These are phyloP conservation scores for Labia minor DNA, from an alignment of 2,888 invertebrate genomes.

Conservation along the genomic window DNA sequence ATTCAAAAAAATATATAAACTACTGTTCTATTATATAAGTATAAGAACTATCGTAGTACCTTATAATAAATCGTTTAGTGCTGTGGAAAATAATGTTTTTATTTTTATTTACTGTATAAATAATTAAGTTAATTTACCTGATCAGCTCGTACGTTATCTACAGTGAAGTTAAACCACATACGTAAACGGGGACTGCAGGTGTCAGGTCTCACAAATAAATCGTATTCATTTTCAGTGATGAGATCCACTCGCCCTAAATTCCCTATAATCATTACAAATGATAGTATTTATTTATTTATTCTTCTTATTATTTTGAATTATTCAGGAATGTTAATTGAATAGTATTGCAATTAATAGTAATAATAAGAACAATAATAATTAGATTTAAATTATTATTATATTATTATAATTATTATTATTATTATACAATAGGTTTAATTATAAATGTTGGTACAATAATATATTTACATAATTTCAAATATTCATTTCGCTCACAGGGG, in stretches of 20 bases:
- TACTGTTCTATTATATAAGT: too few relatives aligned
- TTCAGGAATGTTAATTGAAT: constrained; percentile 7
- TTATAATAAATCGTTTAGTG: too few relatives aligned
- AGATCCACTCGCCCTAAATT: constrained; percentile 93
- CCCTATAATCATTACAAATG: constrained; percentile 37
- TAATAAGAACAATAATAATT: too few relatives aligned
- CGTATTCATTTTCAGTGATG: constrained; percentile 89
- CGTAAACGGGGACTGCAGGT: constrained; percentile 87
- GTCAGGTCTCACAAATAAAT: constrained; percentile 90
- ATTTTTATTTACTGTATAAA: too few relatives aligned
- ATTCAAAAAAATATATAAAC: too few relatives aligned
- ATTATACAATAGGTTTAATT: too few relatives aligned
- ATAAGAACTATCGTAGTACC: too few relatives aligned
- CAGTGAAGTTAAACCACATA: constrained; percentile 97
- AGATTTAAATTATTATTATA: background rate
- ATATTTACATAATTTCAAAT: too few relatives aligned
- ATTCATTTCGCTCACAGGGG: too few relatives aligned
- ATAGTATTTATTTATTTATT: background rate
- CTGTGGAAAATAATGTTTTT: too few relatives aligned
- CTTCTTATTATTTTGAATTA: too few relatives aligned
- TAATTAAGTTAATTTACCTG: constrained; percentile 55
- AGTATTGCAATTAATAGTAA: background rate
- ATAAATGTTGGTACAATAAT: too few relatives aligned
- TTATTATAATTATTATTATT: background rate
- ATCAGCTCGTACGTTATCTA: constrained; percentile 86